A percentile compares a stretch with the other conserved stretches of the same genome.
Evolutionary conservation across 2,113 vertebrate genomes (phyloP).

Genomic region (Cepphus grylle): DNA sequence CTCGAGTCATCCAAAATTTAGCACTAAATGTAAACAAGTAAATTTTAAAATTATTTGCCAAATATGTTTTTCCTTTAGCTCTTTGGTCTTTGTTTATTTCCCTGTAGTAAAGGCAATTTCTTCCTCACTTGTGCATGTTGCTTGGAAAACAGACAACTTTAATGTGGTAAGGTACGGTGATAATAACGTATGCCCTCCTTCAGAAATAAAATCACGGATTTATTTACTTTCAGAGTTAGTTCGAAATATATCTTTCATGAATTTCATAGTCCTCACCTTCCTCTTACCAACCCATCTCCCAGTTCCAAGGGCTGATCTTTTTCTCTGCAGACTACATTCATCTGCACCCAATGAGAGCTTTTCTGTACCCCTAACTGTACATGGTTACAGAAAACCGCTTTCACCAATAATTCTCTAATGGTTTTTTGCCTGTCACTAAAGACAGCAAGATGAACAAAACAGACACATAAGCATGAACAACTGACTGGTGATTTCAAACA

Average conservation of each 20-base stretch:
- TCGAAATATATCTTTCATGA: not conserved
- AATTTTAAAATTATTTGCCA: not conserved
- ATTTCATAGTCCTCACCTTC: not conserved
- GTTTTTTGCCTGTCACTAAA: not conserved
- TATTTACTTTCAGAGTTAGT: not conserved
- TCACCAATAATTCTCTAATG: not conserved
- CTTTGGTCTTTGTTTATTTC: not conserved
- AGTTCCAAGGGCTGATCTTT: not conserved
- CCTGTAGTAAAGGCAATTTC: not conserved
- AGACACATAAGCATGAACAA: not conserved
- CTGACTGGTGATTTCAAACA: not conserved
- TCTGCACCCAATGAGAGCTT: not conserved
- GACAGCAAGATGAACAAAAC: not conserved
- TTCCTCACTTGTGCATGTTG: not conserved
- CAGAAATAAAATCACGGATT: not conserved
- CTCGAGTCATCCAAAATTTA: not conserved
- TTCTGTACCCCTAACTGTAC: not conserved
- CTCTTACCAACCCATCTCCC: not conserved
- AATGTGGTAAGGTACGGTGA: not conserved
- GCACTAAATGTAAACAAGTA: not conserved
- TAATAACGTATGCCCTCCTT: not conserved
- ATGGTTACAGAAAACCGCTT: not conserved
- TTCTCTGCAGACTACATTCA: not conserved
- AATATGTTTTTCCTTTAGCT: not conserved
- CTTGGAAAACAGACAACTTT: not conserved